Percentiles rank a stretch among this genome's conserved stretches.
Evolutionary conservation across 2,113 vertebrate genomes (phyloP).

Genomic region (Aviceda subcristata): DNA sequence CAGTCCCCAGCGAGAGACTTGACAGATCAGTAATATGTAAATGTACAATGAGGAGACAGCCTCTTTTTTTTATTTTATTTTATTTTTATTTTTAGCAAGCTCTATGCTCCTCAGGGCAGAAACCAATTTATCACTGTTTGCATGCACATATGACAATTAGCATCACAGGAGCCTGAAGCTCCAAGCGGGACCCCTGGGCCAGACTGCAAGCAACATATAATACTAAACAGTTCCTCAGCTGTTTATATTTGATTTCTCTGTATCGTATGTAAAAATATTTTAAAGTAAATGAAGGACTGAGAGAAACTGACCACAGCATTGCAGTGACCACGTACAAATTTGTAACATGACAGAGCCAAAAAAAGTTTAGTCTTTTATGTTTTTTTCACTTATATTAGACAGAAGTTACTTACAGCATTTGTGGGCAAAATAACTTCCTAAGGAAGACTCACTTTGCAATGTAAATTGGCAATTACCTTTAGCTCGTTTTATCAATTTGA

Average conservation of each 20-base stretch:
- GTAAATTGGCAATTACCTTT: not conserved
- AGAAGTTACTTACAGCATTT: not conserved
- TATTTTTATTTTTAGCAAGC: not conserved
- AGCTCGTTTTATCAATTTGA: not conserved
- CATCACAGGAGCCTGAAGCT: not conserved
- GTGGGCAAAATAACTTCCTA: not conserved
- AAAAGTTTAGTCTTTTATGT: not conserved
- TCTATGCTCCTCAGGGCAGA: not conserved
- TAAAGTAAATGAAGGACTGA: not conserved
- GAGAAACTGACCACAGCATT: not conserved
- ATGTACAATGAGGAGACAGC: not conserved
- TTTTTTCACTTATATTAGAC: not conserved
- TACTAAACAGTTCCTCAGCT: not conserved
- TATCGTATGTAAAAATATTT: not conserved
- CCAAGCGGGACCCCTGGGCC: not conserved
- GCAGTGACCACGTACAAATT: not conserved
- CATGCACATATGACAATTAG: not conserved
- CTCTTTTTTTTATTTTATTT: not conserved
- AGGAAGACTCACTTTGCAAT: not conserved
- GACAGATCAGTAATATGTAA: not conserved
- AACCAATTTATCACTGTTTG: not conserved
- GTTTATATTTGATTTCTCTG: not conserved
- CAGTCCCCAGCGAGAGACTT: rapidly evolving
- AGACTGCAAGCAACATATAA: not conserved
- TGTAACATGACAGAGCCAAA: not conserved